Evolutionary conservation across 2,797 vertebrate genomes (phyloP).

Genomic region (Novumbra hubbsi): DNA sequence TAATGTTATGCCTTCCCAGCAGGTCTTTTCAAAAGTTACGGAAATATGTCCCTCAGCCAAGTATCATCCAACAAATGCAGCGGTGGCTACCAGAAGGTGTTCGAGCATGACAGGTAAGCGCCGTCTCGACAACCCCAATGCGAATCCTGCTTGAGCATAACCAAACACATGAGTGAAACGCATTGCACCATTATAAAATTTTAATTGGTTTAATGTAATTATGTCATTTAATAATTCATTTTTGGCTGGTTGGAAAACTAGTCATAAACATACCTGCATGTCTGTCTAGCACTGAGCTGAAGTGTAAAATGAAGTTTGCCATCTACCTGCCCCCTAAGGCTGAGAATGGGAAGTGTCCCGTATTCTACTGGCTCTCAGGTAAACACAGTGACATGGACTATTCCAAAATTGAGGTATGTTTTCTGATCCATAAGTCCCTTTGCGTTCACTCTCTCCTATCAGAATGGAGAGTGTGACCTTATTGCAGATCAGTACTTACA

Average conservation of each 20-base stretch:
- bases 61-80: slow-evolving; percentile 91
- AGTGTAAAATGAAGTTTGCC: slow-evolving; percentile 95
- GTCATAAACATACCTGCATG: neutral
- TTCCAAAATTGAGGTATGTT: too few species aligned
- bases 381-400: slow-evolving; percentile 19
- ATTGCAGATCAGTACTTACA: too few species aligned
- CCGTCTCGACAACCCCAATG: too few species aligned
- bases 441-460: too few species aligned
- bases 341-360: slow-evolving; percentile 86
- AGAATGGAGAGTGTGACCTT: too few species aligned
- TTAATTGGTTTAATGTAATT: neutral
- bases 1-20: neutral
- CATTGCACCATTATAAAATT: neutral
- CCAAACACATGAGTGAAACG: neutral
- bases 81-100: slow-evolving; percentile 93
- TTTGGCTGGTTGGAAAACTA: neutral
- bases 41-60: slow-evolving; percentile 86
- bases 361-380: slow-evolving; percentile 95
- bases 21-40: slow-evolving; percentile 24
- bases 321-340: slow-evolving; percentile 91
- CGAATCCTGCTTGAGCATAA: neutral
- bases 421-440: too few species aligned
- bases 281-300: slow-evolving; percentile 81
- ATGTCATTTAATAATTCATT: neutral
- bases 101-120: slow-evolving; percentile 90